phyloP scores from a whole-genome alignment of 1,140 invertebrate genomes.

The Tribolium madens region DNA sequence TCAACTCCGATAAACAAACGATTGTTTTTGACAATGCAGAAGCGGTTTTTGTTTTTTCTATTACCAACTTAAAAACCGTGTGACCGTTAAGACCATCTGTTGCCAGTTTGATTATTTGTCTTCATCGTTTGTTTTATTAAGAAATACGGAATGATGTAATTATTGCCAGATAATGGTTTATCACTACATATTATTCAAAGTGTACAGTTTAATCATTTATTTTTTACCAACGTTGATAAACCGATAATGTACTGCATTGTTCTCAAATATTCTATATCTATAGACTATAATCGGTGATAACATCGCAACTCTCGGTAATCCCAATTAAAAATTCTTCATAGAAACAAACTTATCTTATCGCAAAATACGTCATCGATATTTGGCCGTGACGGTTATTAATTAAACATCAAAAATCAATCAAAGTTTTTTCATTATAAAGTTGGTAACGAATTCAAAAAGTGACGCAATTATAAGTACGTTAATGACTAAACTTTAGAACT shows the following conservation, averaged over 20 bases:
- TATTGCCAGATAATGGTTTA: slow-evolving; percentile 20
- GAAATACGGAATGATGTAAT: slow-evolving; percentile 23
- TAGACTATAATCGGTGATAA: slow-evolving; percentile 1
- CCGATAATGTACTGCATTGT: slow-evolving; percentile 19
- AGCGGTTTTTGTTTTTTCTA: background rate
- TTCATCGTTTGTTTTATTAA: slow-evolving; percentile 13
- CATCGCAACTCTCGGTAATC: background rate
- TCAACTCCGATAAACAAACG: background rate
- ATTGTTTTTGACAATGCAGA: slow-evolving; percentile 3
- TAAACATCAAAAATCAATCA: background rate
- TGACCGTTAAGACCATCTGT: slow-evolving; percentile 11
- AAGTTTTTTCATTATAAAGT: background rate
- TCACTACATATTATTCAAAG: background rate
- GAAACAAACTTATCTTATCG: slow-evolving; percentile 4
- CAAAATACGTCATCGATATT: slow-evolving; percentile 16
- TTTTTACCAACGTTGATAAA: slow-evolving; percentile 11
- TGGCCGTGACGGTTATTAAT: background rate
- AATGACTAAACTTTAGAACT: background rate
- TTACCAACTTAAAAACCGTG: background rate
- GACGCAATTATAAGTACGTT: background rate
- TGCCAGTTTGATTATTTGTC: slow-evolving; percentile 14
- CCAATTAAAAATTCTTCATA: slow-evolving; percentile 8
- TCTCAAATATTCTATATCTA: too few relatives aligned
- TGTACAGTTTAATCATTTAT: background rate
- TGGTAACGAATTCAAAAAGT: slow-evolving; percentile 1